Percentiles rank a stretch among this genome's conserved stretches.
Evolutionary conservation across 2,888 invertebrate genomes (phyloP).

Genomic region (Nomada flava): DNA sequence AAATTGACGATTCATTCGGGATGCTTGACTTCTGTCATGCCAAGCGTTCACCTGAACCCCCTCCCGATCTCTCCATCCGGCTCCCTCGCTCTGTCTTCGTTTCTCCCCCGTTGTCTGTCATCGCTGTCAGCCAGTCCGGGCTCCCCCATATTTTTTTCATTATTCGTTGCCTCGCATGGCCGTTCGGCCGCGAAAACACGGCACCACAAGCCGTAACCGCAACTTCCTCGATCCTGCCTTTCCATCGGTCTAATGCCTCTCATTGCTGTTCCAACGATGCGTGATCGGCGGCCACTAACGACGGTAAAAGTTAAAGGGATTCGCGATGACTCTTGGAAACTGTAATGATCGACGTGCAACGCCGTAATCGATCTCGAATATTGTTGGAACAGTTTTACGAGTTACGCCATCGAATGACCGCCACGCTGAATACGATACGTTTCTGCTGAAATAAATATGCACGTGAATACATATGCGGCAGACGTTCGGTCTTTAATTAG

Average conservation of each 20-base stretch:
- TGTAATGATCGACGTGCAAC: slow-evolving; percentile 24
- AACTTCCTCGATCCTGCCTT: slow-evolving; percentile 75
- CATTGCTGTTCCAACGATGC: slow-evolving; percentile 65
- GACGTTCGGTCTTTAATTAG: no score
- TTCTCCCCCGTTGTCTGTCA: slow-evolving; percentile 38
- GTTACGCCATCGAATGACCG: no score
- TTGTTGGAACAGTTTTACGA: not conserved
- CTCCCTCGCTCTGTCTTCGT: slow-evolving; percentile 1
- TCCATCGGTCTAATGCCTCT: slow-evolving; percentile 66
- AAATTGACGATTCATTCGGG: slow-evolving; percentile 77
- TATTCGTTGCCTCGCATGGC: slow-evolving; percentile 64
- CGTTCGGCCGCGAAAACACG: slow-evolving; percentile 79
- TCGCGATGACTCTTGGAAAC: slow-evolving; percentile 47
- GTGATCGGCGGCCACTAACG: slow-evolving; percentile 58
- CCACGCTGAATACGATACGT: no score
- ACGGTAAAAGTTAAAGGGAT: slow-evolving; percentile 55
- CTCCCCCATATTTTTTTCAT: slow-evolving; percentile 49
- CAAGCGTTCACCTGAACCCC: not conserved
- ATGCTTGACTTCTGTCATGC: slow-evolving; percentile 62
- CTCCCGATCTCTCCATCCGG: slow-evolving; percentile 21
- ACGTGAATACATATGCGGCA: no score
- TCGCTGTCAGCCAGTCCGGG: slow-evolving; percentile 30
- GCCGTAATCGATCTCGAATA: not conserved
- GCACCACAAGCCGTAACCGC: slow-evolving; percentile 76
- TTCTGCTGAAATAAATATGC: no score